Conservation (phyloP, 1,140 invertebrate species). For the honey bee (Apis mellifera) region DNA sequence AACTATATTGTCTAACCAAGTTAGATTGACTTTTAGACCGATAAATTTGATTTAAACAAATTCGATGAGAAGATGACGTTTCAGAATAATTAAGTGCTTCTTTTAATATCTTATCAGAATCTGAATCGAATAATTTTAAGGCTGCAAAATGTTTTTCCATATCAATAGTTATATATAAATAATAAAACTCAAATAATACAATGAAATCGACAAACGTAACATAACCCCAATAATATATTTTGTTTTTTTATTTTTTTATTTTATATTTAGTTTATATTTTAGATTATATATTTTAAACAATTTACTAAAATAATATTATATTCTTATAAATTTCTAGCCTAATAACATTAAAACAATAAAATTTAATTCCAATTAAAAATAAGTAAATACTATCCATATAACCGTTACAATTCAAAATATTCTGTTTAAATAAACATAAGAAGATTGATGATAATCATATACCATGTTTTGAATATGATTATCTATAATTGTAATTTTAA, state of each 20-base stretch:
- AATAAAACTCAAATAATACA: slow-evolving; percentile 5
- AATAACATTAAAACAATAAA: neutral
- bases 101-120: slow-evolving; percentile 48
- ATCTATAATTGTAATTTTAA: neutral
- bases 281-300: neutral
- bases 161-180: neutral
- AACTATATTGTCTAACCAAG: slow-evolving; percentile 68
- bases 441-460: neutral
- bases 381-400: neutral
- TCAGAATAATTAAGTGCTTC: slow-evolving; percentile 65
- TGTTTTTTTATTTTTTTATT: neutral
- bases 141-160: slow-evolving; percentile 69
- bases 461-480: neutral
- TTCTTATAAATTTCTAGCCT: neutral
- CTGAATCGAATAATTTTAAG: slow-evolving; percentile 53
- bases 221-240: neutral
- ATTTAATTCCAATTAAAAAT: neutral
- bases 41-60: slow-evolving; percentile 51
- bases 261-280: neutral
- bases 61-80: slow-evolving; percentile 45
- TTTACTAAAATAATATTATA: neutral
- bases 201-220: neutral
- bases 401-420: neutral
- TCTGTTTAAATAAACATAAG: neutral
- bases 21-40: slow-evolving; percentile 14